Evolutionary conservation across 2,888 invertebrate species (phyloP), one percentile per base, ranked within the genome.

Genomic region (Lordiphosa andalusiaca): DNA sequence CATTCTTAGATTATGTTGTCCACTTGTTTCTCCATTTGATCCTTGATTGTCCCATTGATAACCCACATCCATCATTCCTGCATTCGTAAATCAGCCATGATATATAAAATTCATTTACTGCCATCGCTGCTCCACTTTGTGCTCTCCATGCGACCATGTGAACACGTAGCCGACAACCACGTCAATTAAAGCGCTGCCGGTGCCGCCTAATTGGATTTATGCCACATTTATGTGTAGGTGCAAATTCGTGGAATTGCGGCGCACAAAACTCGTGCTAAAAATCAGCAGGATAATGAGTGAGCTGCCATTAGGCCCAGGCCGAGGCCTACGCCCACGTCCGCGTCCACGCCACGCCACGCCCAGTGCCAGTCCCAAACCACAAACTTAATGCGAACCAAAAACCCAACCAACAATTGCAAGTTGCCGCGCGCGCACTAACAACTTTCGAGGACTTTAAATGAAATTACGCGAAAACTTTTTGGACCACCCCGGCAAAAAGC

Each of bases 361-460:
- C 36, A 40, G 30, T 12, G 33, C 23, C 7, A 12, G 35, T 9
- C 19, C 35, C 53, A 47, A 63, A 30, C 78, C 78, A 57, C 82
- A 84, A 84, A 59, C 66, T 80, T 65, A 37, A 66, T 59, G 58
- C 56, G 51, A 57, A 40, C 54, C 7, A 10, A 5, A 5, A n/a
- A 16, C 19, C 30, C 48, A 9, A 6, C 38, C 62, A 78, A 84
- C 85, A 78, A 78, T 78, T 74, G 77, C 72, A 80, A 75, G 57
- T 76, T 75, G 57, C 41, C 39, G 39, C 50, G 67, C 44, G 39
- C 50, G 67, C 44, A 67, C 54, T 52, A 78, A 66, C 78, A 80
- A 80, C 81, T 80, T 80, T 80, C 67, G 67, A 84, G 84, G 84
- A 85, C 85, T 80, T 85, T 81, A 80, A 80, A 80, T 80, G 85